Percentiles rank a stretch among this genome's conserved stretches.
Evolutionary conservation across 1,140 invertebrate genomes (phyloP).

Genomic region (Diachasma alloeum): DNA sequence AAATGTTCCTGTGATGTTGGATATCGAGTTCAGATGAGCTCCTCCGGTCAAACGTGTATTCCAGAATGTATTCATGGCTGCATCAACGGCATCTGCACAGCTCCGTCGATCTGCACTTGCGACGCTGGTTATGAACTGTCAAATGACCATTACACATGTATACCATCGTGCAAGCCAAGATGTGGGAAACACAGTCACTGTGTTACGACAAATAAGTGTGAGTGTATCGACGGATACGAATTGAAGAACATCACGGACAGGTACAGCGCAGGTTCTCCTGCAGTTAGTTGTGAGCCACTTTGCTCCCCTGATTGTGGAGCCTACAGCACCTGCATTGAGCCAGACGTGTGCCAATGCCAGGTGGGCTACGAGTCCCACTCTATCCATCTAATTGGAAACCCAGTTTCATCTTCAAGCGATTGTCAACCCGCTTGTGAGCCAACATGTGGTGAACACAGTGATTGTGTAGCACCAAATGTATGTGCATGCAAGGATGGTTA

Average conservation of each 20-base stretch:
- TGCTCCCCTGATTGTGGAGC: constrained; percentile 52
- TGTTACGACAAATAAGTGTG: constrained; percentile 56
- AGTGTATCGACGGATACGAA: constrained; percentile 58
- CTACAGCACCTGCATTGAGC: constrained; percentile 41
- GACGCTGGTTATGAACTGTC: constrained; percentile 29
- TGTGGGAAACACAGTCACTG: constrained; percentile 1
- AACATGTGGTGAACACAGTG: constrained; percentile 64
- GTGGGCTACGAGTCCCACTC: constrained; percentile 35
- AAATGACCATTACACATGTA: background rate
- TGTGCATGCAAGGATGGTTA: constrained; percentile 49
- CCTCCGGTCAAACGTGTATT: constrained; percentile 49
- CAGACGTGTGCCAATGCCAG: constrained; percentile 46
- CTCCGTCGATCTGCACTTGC: constrained; percentile 45
- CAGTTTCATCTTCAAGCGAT: too few species aligned
- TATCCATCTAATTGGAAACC: too few species aligned
- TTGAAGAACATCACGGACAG: constrained; percentile 15
- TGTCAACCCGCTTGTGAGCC: constrained; percentile 63
- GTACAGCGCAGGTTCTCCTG: constrained; percentile 11
- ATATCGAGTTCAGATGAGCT: constrained; percentile 21
- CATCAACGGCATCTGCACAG: constrained; percentile 42
- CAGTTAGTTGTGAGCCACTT: constrained; percentile 41
- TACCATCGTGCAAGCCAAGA: constrained; percentile 3
- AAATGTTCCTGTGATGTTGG: constrained; percentile 52
- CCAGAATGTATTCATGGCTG: constrained; percentile 54
- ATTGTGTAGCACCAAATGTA: constrained; percentile 62